Evolutionary conservation across 2,888 invertebrate genomes (phyloP).

Genomic region (Doris montereyensis): DNA sequence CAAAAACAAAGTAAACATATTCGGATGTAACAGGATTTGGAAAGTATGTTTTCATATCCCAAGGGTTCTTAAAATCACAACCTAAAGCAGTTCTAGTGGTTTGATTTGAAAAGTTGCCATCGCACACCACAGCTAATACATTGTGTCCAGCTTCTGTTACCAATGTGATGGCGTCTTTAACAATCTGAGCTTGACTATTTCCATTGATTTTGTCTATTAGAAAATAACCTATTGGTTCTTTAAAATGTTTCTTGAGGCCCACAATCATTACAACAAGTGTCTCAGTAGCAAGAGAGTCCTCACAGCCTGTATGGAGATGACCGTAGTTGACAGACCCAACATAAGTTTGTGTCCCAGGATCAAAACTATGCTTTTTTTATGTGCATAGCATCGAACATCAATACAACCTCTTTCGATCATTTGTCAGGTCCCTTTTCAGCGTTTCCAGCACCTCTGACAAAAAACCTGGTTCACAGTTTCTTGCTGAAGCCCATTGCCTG

Average conservation of each 20-base stretch:
- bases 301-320: not conserved
- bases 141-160: not conserved
- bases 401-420: not conserved
- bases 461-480: not conserved
- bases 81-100: no score
- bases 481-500: not conserved
- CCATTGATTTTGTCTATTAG: slow-evolving; percentile 7
- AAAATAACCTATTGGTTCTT: not conserved
- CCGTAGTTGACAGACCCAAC: not conserved
- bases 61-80: no score
- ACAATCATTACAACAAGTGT: not conserved
- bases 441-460: not conserved
- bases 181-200: not conserved
- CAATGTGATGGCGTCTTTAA: not conserved
- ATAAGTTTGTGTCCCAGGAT: not conserved
- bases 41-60: no score
- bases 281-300: not conserved
- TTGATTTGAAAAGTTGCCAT: slow-evolving; percentile 3
- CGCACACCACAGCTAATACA: no score
- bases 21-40: no score
- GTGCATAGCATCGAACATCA: slow-evolving; percentile 6
- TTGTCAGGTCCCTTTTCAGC: not conserved
- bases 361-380: not conserved
- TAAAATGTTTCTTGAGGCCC: not conserved
- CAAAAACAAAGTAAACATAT: no score